Conservation (phyloP, 2,113 vertebrate genomes). For the Neodon shergylaensis region DNA sequence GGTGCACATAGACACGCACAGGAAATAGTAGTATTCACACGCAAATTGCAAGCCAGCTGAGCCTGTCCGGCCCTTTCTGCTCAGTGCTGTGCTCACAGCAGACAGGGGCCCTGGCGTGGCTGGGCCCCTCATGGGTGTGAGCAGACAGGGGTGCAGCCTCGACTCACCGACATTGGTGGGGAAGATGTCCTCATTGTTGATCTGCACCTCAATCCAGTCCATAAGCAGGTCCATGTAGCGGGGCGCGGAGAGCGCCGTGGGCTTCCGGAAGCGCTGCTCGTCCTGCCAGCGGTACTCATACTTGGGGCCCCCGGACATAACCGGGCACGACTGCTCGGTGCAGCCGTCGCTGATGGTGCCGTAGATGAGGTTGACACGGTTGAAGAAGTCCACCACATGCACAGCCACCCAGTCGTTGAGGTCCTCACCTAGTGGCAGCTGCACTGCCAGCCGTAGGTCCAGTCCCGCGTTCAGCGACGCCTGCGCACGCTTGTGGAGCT, state of each 20-base stretch:
- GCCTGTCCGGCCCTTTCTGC: neutral
- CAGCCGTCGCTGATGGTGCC: slow-evolving; percentile 97
- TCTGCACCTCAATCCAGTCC: slow-evolving; percentile 99
- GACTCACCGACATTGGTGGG: slow-evolving; percentile 96
- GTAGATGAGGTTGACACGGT: slow-evolving; percentile 99
- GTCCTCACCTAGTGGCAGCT: slow-evolving; percentile 94
- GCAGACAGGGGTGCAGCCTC: neutral
- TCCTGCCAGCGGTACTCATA: slow-evolving; percentile 99
- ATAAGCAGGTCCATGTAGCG: slow-evolving; percentile 98
- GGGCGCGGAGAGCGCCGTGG: slow-evolving; percentile 93
- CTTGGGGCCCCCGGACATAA: slow-evolving; percentile 97
- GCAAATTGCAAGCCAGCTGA: neutral
- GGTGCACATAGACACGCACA: neutral
- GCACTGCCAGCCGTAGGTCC: slow-evolving; percentile 95
- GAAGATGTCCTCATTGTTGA: slow-evolving; percentile 98
- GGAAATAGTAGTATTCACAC: neutral
- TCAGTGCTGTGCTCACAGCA: neutral
- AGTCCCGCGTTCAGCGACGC: slow-evolving; percentile 96
- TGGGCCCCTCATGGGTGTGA: neutral
- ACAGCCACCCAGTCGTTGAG: slow-evolving; percentile 98
- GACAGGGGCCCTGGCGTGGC: neutral
- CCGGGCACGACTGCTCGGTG: slow-evolving; percentile 93
- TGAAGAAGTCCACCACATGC: slow-evolving; percentile 99
- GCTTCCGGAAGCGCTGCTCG: slow-evolving; percentile 93
- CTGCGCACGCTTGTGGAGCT: slow-evolving; percentile 98